phyloP scores from a whole-genome alignment of 1,140 invertebrate species.

The Helicoverpa zea region DNA sequence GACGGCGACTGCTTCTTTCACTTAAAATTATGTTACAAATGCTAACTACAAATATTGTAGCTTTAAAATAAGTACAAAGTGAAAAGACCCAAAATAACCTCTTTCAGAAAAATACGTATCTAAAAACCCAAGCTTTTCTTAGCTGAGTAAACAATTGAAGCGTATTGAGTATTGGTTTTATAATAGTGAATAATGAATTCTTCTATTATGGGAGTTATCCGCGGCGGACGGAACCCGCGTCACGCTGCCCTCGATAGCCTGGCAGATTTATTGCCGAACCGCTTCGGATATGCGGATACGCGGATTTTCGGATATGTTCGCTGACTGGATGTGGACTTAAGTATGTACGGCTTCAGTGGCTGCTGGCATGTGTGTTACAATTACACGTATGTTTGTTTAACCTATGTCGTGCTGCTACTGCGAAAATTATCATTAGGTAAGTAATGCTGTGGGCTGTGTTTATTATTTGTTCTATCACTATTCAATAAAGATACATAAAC shows the following conservation, averaged over 20 bases:
- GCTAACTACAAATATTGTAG: not conserved
- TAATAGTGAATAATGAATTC: slow-evolving; percentile 43
- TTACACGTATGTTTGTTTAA: not conserved
- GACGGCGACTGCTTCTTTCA: too few species aligned
- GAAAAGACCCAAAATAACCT: not conserved
- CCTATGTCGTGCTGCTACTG: too few species aligned
- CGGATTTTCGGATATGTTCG: slow-evolving; percentile 38
- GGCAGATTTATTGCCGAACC: slow-evolving; percentile 56
- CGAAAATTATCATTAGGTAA: too few species aligned
- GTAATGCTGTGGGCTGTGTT: too few species aligned
- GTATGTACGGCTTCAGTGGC: not conserved
- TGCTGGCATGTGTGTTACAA: not conserved
- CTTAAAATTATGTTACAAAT: too few species aligned
- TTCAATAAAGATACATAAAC: too few species aligned
- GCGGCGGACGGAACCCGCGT: slow-evolving; percentile 30
- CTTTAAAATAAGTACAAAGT: not conserved
- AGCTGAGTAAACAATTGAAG: slow-evolving; percentile 16
- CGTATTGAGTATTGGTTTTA: slow-evolving; percentile 19
- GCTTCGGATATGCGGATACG: slow-evolving; percentile 14
- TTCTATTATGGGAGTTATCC: slow-evolving; percentile 32
- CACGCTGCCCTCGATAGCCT: slow-evolving; percentile 48
- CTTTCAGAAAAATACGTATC: not conserved
- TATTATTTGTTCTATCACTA: too few species aligned
- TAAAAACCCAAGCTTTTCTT: not conserved
- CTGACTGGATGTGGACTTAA: slow-evolving; percentile 20